Evolutionary conservation across 1,140 invertebrate genomes (phyloP).

Genomic region (Dendrolimus punctatus): DNA sequence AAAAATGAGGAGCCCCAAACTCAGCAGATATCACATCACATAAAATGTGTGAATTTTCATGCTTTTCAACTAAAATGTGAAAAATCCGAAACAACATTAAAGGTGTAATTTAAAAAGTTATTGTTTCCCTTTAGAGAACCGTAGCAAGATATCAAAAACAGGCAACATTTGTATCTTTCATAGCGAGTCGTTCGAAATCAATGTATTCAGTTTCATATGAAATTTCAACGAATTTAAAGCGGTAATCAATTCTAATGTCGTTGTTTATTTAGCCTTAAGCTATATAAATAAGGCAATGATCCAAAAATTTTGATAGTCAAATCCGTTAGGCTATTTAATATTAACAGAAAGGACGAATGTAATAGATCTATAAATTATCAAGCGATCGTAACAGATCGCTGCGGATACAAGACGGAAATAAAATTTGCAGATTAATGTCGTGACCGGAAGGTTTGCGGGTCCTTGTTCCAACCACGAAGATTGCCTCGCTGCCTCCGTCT

Average conservation of each 20-base stretch:
- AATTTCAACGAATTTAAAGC: no score
- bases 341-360: neutral
- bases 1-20: no score
- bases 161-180: neutral
- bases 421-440: conserved; percentile 12
- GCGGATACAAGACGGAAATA: conserved; percentile 17
- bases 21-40: no score
- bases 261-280: no score
- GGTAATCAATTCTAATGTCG: no score
- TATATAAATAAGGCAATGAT: no score
- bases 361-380: conserved; percentile 19
- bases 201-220: neutral
- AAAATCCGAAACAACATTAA: no score
- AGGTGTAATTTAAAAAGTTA: no score
- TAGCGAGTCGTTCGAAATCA: conserved; percentile 3
- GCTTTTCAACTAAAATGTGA: no score
- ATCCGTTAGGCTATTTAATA: neutral
- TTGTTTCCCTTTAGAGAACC: conserved; percentile 15
- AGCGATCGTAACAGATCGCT: conserved; percentile 15
- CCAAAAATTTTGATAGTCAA: neutral
- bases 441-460: conserved; percentile 21
- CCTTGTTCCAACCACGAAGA: conserved; percentile 18
- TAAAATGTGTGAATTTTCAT: no score
- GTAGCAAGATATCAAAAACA: neutral
- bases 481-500: conserved; percentile 1